Percentiles rank a stretch among this genome's conserved stretches.
Conservation (phyloP, 2,888 invertebrate species). For the Baccha elongata region DNA sequence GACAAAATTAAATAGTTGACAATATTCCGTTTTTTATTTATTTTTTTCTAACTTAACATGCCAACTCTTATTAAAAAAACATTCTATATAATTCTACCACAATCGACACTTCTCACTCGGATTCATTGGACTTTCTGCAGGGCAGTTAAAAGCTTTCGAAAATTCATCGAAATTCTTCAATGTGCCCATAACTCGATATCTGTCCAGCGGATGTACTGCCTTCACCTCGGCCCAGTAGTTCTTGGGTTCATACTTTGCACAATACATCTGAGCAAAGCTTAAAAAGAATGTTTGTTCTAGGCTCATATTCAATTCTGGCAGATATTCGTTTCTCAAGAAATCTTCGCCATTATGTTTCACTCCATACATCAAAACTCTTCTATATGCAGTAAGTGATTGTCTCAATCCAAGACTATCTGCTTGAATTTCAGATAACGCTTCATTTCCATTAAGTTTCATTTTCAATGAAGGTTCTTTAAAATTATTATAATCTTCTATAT, state of each 20-base stretch:
- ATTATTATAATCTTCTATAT: constrained; percentile 75
- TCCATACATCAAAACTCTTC: constrained; percentile 66
- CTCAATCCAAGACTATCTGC: constrained; percentile 78
- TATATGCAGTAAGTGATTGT: constrained; percentile 76
- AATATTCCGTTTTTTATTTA: too few relatives aligned
- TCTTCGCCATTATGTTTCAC: constrained; percentile 27
- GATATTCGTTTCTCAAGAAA: constrained; percentile 74
- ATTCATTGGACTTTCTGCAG: constrained; percentile 78
- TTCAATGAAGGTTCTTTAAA: constrained; percentile 79
- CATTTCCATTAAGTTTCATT: constrained; percentile 77
- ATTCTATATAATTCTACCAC: constrained; percentile 77
- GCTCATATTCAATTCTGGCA: constrained; percentile 78
- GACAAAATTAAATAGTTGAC: too few relatives aligned
- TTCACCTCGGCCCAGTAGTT: constrained; percentile 78
- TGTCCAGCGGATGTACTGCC: constrained; percentile 78
- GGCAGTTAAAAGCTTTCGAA: constrained; percentile 77
- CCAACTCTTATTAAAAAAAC: too few relatives aligned
- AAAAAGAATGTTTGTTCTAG: constrained; percentile 79
- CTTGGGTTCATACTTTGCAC: constrained; percentile 77
- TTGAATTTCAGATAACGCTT: constrained; percentile 78
- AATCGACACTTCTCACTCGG: constrained; percentile 77
- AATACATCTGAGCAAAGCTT: constrained; percentile 79
- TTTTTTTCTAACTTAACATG: too few relatives aligned
- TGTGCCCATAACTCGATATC: constrained; percentile 79
- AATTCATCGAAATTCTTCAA: constrained; percentile 80